Evolutionary conservation across 1,140 invertebrate species (phyloP).

Genomic region (Drosophila sp.): DNA sequence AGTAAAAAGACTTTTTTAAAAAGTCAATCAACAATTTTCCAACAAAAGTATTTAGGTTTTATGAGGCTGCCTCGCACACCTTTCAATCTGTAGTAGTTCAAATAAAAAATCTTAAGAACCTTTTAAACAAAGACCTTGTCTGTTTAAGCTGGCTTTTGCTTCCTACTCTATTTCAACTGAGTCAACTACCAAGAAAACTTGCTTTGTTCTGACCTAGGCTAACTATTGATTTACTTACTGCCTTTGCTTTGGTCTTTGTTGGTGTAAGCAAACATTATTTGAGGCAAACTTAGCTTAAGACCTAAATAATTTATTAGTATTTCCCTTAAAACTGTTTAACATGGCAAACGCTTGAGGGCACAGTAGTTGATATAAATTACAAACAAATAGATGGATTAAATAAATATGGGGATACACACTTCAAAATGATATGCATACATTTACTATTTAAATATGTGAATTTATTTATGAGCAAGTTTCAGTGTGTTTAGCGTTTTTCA

Average conservation of each 20-base stretch:
- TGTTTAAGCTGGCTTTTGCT: not conserved
- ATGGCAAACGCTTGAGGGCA: not conserved
- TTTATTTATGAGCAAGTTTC: slow-evolving; percentile 17
- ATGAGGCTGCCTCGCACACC: too few species aligned
- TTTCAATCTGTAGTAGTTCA: not conserved
- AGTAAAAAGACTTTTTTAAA: too few species aligned
- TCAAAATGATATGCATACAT: not conserved
- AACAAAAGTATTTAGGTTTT: too few species aligned
- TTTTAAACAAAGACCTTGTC: not conserved
- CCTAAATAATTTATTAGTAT: not conserved
- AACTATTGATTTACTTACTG: not conserved
- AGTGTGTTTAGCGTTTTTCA: not conserved
- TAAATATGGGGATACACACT: not conserved
- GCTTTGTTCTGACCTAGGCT: not conserved
- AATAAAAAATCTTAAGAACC: not conserved
- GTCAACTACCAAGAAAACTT: not conserved
- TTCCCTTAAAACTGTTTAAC: not conserved
- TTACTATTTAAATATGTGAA: slow-evolving; percentile 35
- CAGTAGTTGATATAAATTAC: not conserved
- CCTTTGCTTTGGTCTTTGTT: not conserved
- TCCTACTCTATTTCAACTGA: not conserved
- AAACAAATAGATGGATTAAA: not conserved
- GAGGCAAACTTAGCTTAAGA: not conserved
- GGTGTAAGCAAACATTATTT: not conserved
- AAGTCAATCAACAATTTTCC: too few species aligned